These are phyloP conservation scores for Axea sp. DNA, from an alignment of 2,888 invertebrate genomes.

Conservation along the genomic window DNA sequence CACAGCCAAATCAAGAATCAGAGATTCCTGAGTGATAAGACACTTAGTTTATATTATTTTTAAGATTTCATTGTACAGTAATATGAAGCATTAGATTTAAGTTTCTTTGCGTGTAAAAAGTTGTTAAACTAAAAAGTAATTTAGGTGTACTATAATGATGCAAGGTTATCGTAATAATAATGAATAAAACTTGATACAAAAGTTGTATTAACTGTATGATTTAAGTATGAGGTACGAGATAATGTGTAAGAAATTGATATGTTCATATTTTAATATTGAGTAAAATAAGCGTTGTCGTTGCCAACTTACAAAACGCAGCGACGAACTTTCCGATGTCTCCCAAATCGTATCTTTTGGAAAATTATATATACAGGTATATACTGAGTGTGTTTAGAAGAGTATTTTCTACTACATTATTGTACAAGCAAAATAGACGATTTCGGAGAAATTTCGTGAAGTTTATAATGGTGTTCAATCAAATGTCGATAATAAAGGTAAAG, in stretches of 20 bases:
- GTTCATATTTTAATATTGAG: constrained; percentile 78
- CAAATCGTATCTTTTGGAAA: constrained; percentile 73
- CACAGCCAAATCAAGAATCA: constrained; percentile 83
- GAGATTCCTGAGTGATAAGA: constrained; percentile 85
- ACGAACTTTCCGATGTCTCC: constrained; percentile 69
- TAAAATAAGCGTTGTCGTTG: constrained; percentile 69
- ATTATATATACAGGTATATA: constrained; percentile 64
- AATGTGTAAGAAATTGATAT: constrained; percentile 74
- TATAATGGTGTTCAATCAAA: constrained; percentile 67
- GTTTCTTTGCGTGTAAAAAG: constrained; percentile 76
- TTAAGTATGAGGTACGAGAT: constrained; percentile 59
- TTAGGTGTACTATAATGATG: constrained; percentile 76
- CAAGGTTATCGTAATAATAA: constrained; percentile 65
- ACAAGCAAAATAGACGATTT: constrained; percentile 60
- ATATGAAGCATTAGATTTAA: constrained; percentile 68
- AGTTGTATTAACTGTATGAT: constrained; percentile 60
- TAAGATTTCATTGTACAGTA: constrained; percentile 75
- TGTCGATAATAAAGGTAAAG: constrained; percentile 63
- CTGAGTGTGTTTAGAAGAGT: constrained; percentile 66
- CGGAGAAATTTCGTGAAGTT: constrained; percentile 60
- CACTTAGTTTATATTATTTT: constrained; percentile 69
- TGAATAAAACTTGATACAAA: constrained; percentile 57
- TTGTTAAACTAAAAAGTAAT: constrained; percentile 73
- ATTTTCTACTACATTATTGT: constrained; percentile 66
- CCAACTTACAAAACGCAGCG: constrained; percentile 72